Conservation (phyloP, 1,140 invertebrate species). For the Formica selysi region DNA sequence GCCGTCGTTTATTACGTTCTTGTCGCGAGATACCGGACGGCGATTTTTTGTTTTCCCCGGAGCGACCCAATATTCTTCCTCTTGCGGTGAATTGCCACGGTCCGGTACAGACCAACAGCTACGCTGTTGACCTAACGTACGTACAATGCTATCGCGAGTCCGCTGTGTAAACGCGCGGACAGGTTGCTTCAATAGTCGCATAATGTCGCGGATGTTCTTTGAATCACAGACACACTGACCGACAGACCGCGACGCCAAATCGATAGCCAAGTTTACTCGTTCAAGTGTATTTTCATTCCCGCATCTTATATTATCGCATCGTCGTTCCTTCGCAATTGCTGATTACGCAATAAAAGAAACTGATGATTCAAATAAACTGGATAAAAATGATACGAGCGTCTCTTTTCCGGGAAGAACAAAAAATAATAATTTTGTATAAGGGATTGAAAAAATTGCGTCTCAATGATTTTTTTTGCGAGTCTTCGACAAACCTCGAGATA, state of each 20-base stretch:
- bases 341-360: neutral
- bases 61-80: conserved; percentile 3
- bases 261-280: neutral
- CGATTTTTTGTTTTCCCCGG: neutral
- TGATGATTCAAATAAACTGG: no score
- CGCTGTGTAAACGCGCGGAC: neutral
- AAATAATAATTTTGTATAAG: neutral
- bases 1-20: neutral
- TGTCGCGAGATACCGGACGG: neutral
- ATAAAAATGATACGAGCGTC: neutral
- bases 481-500: neutral
- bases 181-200: neutral
- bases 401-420: neutral
- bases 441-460: neutral
- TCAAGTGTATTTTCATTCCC: neutral
- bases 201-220: neutral
- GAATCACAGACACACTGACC: neutral
- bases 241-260: neutral
- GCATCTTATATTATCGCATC: neutral
- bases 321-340: neutral
- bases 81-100: neutral
- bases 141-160: neutral
- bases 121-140: neutral
- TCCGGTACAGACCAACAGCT: neutral
- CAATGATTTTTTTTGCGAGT: neutral